Evolutionary conservation across 2,797 vertebrate genomes (phyloP).

Genomic region (Muscicapa comitata): DNA sequence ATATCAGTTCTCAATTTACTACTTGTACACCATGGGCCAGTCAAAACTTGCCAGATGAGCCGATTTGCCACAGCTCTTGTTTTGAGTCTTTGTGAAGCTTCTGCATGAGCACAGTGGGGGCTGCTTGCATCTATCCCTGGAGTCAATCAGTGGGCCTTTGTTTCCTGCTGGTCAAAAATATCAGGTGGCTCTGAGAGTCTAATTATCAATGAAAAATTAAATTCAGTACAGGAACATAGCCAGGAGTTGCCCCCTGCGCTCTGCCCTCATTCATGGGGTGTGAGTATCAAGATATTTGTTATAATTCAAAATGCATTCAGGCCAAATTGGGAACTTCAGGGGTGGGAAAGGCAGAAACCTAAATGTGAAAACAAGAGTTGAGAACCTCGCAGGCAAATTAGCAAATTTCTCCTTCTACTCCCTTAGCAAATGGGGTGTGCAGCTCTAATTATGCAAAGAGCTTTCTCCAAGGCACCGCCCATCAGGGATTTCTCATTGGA

Average conservation of each 20-base stretch:
- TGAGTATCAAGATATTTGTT: constrained; percentile 82
- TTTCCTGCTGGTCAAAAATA: constrained; percentile 89
- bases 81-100: constrained; percentile 88
- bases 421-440: constrained; percentile 67
- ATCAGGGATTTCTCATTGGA: constrained; percentile 84
- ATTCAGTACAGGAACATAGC: constrained; percentile 73
- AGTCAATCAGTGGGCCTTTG: constrained; percentile 85
- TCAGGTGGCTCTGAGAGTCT: constrained; percentile 86
- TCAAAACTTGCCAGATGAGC: constrained; percentile 90
- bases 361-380: constrained; percentile 69
- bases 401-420: constrained; percentile 56
- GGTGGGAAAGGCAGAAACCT: constrained; percentile 61
- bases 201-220: constrained; percentile 91
- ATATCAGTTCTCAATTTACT: constrained; percentile 86
- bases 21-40: constrained; percentile 88
- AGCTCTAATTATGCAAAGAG: constrained; percentile 83
- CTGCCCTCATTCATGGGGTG: constrained; percentile 69
- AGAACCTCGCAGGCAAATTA: constrained; percentile 73
- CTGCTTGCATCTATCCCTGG: constrained; percentile 78
- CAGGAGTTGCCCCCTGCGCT: constrained; percentile 68
- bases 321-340: constrained; percentile 60
- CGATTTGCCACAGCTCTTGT: constrained; percentile 89
- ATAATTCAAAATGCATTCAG: constrained; percentile 83
- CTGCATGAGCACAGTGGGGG: constrained; percentile 76
- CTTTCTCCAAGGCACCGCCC: constrained; percentile 78